A percentile compares a stretch with the other conserved stretches of the same genome.
Conservation (phyloP, 2,113 vertebrate genomes). For the Menidia beryllina region DNA sequence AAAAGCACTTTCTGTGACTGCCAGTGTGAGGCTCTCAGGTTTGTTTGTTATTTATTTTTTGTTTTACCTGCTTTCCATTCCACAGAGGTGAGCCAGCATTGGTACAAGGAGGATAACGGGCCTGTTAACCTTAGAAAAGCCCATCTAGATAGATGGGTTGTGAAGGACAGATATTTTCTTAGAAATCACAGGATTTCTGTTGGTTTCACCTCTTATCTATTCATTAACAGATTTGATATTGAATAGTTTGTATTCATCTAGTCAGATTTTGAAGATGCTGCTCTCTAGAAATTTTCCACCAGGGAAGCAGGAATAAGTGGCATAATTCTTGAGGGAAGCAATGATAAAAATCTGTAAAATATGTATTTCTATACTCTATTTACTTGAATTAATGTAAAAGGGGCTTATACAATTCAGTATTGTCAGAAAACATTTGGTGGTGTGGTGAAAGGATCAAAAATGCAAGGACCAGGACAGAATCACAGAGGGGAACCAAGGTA, state of each 20-base stretch:
- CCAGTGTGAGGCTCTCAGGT: constrained; percentile 19
- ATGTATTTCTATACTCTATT: background rate
- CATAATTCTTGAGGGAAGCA: background rate
- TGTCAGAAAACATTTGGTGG: no score
- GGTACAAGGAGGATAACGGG: constrained; percentile 13
- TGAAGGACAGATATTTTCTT: background rate
- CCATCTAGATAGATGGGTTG: background rate
- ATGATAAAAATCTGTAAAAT: background rate
- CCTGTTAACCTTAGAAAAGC: constrained; percentile 20
- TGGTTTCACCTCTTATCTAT: background rate
- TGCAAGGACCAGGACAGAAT: no score
- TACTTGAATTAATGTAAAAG: no score
- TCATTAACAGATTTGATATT: no score
- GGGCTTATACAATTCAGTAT: no score
- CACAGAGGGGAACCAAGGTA: no score
- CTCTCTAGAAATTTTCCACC: constrained; percentile 37
- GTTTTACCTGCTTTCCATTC: background rate
- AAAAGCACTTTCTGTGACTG: constrained; percentile 34
- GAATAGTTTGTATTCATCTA: constrained; percentile 12
- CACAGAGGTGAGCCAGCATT: constrained; percentile 9
- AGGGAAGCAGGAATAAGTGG: background rate
- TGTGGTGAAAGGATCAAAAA: no score
- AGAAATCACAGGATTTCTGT: background rate
- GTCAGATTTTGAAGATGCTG: constrained; percentile 52
- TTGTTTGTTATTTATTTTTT: constrained; percentile 11